These are phyloP conservation scores for Sternarchorhynchus goeldii DNA, from an alignment of 2,797 vertebrate species.

Conservation along the genomic window DNA sequence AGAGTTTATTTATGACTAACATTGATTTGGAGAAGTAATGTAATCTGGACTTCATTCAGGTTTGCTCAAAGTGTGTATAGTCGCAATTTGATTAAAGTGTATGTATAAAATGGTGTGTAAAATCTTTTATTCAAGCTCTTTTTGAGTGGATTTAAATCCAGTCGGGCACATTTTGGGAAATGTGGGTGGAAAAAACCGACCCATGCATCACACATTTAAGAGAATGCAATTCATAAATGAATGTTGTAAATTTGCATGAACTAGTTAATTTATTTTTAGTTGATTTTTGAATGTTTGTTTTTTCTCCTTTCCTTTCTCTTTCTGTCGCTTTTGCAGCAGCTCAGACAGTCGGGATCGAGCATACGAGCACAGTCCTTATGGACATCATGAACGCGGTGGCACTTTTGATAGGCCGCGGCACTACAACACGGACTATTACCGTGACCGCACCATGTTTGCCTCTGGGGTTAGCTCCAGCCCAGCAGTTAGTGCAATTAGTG, in stretches of 20 bases:
- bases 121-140: too few species aligned
- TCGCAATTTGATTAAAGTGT: too few species aligned
- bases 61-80: too few species aligned
- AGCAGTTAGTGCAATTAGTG: constrained; percentile 72
- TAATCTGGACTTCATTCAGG: too few species aligned
- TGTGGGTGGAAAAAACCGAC: not conserved
- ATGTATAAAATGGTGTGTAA: too few species aligned
- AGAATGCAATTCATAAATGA: not conserved
- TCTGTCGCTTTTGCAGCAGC: constrained; percentile 80
- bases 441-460: constrained; percentile 82
- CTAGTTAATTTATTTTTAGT: not conserved
- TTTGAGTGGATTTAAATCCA: not conserved
- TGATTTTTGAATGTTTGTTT: constrained; percentile 30
- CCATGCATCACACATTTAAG: not conserved
- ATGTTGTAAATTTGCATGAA: not conserved
- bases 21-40: too few species aligned
- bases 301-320: constrained; percentile 35
- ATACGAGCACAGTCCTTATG: constrained; percentile 99
- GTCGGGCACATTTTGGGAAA: not conserved
- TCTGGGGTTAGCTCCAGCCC: constrained; percentile 66
- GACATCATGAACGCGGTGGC: constrained; percentile 96
- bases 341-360: constrained; percentile 97
- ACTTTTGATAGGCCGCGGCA: constrained; percentile 96
- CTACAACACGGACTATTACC: constrained; percentile 98
- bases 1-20: too few species aligned